Evolutionary conservation across 1,140 invertebrate species (phyloP).

Genomic region (Tetraneura akinire): DNA sequence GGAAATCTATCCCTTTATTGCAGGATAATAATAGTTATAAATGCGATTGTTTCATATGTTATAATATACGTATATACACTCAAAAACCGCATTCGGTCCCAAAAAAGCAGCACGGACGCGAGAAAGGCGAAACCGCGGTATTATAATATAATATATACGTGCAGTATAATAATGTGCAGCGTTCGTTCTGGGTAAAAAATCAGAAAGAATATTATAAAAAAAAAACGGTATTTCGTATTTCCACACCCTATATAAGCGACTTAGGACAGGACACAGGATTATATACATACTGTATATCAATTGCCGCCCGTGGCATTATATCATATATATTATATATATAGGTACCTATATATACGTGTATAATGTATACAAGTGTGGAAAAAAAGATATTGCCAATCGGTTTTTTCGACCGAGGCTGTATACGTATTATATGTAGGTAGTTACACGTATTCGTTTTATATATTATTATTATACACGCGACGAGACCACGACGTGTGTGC

Average conservation of each 20-base stretch:
- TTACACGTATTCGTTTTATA: too few species aligned
- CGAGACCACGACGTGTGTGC: background rate
- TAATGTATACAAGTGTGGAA: background rate
- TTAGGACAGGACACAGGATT: too few species aligned
- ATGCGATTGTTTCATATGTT: background rate
- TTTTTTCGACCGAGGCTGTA: conserved; percentile 40
- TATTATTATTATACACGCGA: too few species aligned
- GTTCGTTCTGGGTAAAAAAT: too few species aligned
- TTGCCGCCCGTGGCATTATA: background rate
- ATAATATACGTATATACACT: background rate
- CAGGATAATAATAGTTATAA: conserved; percentile 11
- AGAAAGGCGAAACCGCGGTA: too few species aligned
- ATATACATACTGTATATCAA: too few species aligned
- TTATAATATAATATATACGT: too few species aligned
- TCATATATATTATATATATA: background rate
- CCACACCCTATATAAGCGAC: background rate
- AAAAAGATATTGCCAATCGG: conserved; percentile 33
- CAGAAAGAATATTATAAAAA: too few species aligned
- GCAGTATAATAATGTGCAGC: too few species aligned
- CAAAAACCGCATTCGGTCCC: background rate
- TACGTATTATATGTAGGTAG: conserved; percentile 9
- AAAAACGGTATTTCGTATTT: conserved; percentile 38
- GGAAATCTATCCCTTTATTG: background rate
- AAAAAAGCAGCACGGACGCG: background rate
- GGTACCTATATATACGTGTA: background rate